Conservation (phyloP, 2,113 vertebrate species). For the Procavia capensis region DNA sequence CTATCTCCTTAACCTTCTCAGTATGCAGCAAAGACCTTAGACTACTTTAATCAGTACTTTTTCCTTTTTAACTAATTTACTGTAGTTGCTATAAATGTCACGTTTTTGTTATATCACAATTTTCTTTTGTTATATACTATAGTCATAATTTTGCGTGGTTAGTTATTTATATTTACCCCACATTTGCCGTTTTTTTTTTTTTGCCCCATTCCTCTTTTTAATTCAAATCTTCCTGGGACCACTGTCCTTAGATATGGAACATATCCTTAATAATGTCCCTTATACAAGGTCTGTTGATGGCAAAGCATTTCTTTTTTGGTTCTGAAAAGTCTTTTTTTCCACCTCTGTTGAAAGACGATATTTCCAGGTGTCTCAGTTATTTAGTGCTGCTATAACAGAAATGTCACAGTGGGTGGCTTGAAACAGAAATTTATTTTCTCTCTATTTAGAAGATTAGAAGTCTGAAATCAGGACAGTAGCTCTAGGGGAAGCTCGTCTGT, state of each 20-base stretch:
- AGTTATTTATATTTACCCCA: neutral
- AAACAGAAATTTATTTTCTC: too few species aligned
- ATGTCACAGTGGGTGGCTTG: too few species aligned
- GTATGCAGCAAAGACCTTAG: fast-evolving
- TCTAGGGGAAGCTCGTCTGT: too few species aligned
- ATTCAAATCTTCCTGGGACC: fast-evolving
- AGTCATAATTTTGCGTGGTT: neutral
- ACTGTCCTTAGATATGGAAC: fast-evolving
- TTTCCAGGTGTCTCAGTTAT: too few species aligned
- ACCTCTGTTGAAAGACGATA: too few species aligned
- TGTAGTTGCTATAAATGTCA: fast-evolving
- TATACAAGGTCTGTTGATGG: fast-evolving
- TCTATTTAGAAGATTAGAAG: too few species aligned
- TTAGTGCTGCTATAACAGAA: too few species aligned
- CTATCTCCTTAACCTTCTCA: neutral
- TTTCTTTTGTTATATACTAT: too few species aligned
- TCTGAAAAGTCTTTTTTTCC: neutral
- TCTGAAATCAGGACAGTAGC: too few species aligned
- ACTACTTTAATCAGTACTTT: fast-evolving
- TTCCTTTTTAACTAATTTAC: fast-evolving
- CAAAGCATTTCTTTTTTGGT: neutral
- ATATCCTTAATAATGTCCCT: fast-evolving
- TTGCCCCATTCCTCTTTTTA: neutral
- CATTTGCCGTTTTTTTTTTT: neutral
- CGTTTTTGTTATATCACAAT: neutral